A percentile compares a stretch with the other conserved stretches of the same genome.
phyloP scores from a whole-genome alignment of 2,888 invertebrate genomes.

The Ashinkailepas kermadecensis region DNA sequence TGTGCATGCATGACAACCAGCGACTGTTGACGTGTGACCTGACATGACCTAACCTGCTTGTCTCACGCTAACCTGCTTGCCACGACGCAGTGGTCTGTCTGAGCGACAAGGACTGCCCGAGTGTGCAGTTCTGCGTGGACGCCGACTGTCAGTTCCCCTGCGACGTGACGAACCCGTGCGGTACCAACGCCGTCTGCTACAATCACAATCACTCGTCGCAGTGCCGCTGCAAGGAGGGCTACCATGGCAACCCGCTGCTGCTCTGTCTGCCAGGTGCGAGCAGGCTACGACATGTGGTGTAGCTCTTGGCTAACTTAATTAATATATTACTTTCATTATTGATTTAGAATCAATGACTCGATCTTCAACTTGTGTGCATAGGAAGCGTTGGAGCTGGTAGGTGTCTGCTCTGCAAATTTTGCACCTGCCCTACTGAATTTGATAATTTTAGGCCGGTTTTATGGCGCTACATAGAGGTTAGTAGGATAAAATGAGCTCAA shows the following conservation, averaged over 20 bases:
- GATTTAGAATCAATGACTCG: too few relatives aligned
- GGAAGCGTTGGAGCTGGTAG: too few relatives aligned
- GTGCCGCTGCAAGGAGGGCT: slow-evolving; percentile 49
- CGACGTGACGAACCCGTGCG: slow-evolving; percentile 53
- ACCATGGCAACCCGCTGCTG: slow-evolving; percentile 37
- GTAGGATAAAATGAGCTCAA: too few relatives aligned
- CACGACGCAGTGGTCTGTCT: slow-evolving; percentile 65
- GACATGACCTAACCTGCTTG: neutral
- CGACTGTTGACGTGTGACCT: neutral
- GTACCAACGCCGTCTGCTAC: slow-evolving; percentile 70
- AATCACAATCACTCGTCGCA: slow-evolving; percentile 59
- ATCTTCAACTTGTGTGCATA: too few relatives aligned
- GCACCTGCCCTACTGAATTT: too few relatives aligned
- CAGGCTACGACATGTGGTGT: too few relatives aligned
- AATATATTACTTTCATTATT: too few relatives aligned
- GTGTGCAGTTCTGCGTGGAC: slow-evolving; percentile 73
- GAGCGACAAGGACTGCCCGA: slow-evolving; percentile 71
- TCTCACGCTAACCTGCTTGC: neutral
- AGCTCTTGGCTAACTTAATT: too few relatives aligned
- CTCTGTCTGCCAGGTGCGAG: slow-evolving; percentile 35
- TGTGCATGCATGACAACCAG: too few relatives aligned
- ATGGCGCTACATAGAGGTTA: too few relatives aligned
- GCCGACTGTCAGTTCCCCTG: slow-evolving; percentile 39
- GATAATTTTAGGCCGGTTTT: too few relatives aligned
- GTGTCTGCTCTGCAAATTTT: too few relatives aligned